These are phyloP conservation scores for Drosophila pegasa DNA, from an alignment of 2,888 invertebrate species.

Conservation along the genomic window DNA sequence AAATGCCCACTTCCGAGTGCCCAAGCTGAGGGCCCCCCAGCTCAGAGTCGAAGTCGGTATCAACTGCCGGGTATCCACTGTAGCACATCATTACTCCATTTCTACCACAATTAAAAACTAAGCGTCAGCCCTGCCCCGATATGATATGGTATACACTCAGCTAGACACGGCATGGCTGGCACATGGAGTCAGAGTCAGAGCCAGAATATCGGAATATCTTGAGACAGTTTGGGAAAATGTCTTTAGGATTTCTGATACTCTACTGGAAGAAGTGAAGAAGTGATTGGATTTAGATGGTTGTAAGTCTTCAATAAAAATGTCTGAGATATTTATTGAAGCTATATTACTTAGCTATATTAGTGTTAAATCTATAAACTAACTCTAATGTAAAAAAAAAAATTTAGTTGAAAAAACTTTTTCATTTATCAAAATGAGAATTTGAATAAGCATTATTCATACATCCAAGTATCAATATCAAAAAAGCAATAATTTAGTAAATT, in stretches of 20 bases:
- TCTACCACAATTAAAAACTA: constrained; percentile 67
- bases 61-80: constrained; percentile 31
- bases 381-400: too few relatives aligned
- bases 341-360: too few relatives aligned
- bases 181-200: too few relatives aligned
- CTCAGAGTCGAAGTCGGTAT: constrained; percentile 1
- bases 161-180: not conserved
- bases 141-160: constrained; percentile 8
- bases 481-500: too few relatives aligned
- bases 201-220: not conserved
- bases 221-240: constrained; percentile 26
- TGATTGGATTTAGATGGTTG: not conserved
- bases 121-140: constrained; percentile 19
- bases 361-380: too few relatives aligned
- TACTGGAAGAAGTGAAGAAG: not conserved
- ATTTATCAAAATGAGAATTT: too few relatives aligned
- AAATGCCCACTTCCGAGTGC: constrained; percentile 72
- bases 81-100: constrained; percentile 65
- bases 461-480: too few relatives aligned
- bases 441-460: too few relatives aligned
- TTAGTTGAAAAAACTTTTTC: too few relatives aligned
- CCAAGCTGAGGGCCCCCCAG: not conserved
- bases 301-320: not conserved
- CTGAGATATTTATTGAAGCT: too few relatives aligned
- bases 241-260: constrained; percentile 16